Conservation (phyloP, 2,888 invertebrate species). For the Sminthurides aquaticus region DNA sequence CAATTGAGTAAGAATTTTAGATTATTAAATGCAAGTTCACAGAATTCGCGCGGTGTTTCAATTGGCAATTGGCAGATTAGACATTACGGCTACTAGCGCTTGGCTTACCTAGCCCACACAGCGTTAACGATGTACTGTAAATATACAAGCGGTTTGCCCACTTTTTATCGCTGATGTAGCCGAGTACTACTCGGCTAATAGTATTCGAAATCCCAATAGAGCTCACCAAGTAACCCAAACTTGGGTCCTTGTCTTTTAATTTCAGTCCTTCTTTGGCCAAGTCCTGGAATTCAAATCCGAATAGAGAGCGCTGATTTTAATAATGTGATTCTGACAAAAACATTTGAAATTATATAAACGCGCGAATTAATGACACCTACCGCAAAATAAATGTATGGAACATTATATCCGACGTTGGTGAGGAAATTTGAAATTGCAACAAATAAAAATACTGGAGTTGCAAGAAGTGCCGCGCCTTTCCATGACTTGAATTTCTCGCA, state of each 20-base stretch:
- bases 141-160: constrained; percentile 84
- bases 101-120: constrained; percentile 72
- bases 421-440: constrained; percentile 90
- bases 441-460: constrained; percentile 76
- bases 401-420: constrained; percentile 88
- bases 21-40: background rate
- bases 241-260: constrained; percentile 51
- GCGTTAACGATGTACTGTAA: constrained; percentile 78
- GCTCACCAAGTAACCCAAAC: constrained; percentile 66
- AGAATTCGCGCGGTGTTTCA: too few species aligned
- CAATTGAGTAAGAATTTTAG: too few species aligned
- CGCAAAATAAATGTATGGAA: constrained; percentile 81
- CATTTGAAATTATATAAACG: too few species aligned
- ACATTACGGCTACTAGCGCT: too few species aligned
- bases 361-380: constrained; percentile 45
- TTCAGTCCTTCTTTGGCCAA: constrained; percentile 53
- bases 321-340: background rate
- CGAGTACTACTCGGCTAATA: constrained; percentile 75
- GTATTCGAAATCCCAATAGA: constrained; percentile 81
- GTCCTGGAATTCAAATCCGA: too few species aligned
- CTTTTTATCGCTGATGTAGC: constrained; percentile 77
- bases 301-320: constrained; percentile 3
- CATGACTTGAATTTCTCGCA: constrained; percentile 66
- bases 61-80: too few species aligned
- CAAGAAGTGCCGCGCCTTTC: constrained; percentile 76